Evolutionary conservation across 2,888 invertebrate species (phyloP), one percentile per base, ranked within the genome.

Genomic region (Parasteatoda lunata): DNA sequence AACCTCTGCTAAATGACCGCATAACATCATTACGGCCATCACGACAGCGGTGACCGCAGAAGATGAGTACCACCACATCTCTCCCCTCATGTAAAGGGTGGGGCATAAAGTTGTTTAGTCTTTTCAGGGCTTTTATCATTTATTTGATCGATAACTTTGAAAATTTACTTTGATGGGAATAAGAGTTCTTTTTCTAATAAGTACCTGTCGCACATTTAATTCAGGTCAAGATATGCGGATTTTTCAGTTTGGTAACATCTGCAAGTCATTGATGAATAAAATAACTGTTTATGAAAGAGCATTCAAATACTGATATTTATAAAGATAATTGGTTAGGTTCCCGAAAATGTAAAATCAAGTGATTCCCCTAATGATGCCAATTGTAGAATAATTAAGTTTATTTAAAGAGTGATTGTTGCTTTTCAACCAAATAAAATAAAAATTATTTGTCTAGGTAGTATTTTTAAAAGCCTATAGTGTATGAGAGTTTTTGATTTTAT

Each of bases 121-220:
- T 79, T 68, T 30, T 30, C 59, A n/a, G 6, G 9, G 48, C 48
- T 48, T 84, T 77, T 54, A 68, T 68, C 68, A 77, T 84, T 66
- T n/a, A 49, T 80, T 85, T 85, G 85, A 85, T 85, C 85, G 76
- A 80, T 85, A 79, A 80, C 80, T 76, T 65, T 11, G 80, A 52
- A 85, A 79, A 85, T 85, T 79, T 64, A 76, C 71, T 71, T 65
- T 30, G 79, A 80, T 65, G 69, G 48, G 68, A 70, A 79, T 49
- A 30, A 30, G 30, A 30, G 30, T n/a, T 30, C 30, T 64, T 49
- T 64, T 69, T 71, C 66, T 80, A 80, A 85, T 80, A 75, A 85
- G 85, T 76, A 80, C 71, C 80, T 85, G 76, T 76, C 76, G 70
- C 70, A 11, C 13, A 49, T 49, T 70, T 5, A 5, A 70, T 70